Percentiles rank a stretch among this genome's conserved stretches.
Conservation (phyloP, 92 coral and sea anemone species). For the Parazoanthus darwini region DNA sequence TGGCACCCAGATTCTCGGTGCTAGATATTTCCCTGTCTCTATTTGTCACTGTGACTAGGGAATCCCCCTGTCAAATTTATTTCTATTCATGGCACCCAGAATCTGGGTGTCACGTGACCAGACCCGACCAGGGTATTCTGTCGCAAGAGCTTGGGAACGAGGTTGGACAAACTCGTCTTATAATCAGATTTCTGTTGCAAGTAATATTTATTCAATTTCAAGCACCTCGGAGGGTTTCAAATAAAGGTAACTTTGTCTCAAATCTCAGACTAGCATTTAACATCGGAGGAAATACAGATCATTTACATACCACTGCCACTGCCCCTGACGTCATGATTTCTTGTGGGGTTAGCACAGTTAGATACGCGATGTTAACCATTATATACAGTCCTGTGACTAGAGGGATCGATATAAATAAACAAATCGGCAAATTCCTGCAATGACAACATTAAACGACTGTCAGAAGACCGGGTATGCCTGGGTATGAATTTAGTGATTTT, state of each 20-base stretch:
- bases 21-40: no score
- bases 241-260: background rate
- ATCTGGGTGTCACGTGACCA: no score
- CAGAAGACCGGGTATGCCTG: background rate
- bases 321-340: constrained; percentile 53
- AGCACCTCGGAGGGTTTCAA: background rate
- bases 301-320: constrained; percentile 60
- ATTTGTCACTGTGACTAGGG: no score
- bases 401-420: constrained; percentile 50
- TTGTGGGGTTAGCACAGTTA: constrained; percentile 48
- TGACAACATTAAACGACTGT: background rate
- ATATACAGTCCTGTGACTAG: constrained; percentile 54
- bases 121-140: no score
- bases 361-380: constrained; percentile 54
- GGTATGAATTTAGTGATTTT: background rate
- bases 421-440: constrained; percentile 52
- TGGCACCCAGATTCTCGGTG: no score
- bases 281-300: background rate
- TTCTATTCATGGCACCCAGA: no score
- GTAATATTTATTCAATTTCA: no score
- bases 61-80: no score
- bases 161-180: no score
- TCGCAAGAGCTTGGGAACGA: no score
- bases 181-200: no score
- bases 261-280: constrained; percentile 24